Conservation (phyloP, 2,113 vertebrate genomes). For the Apodemus sylvaticus region DNA sequence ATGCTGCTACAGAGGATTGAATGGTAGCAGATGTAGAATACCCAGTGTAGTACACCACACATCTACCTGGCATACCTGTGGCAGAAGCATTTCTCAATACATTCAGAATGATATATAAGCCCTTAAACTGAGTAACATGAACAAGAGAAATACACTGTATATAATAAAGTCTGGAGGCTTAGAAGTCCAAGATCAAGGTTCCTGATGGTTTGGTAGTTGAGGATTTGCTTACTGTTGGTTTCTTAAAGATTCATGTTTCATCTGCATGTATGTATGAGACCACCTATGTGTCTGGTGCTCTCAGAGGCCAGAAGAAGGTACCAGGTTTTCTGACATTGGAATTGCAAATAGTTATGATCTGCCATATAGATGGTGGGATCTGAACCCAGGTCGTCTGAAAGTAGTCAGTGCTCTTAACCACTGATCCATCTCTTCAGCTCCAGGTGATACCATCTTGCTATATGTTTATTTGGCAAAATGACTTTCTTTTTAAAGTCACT, state of each 20-base stretch:
- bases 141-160: neutral
- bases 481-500: neutral
- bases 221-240: neutral
- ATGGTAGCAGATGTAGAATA: neutral
- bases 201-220: neutral
- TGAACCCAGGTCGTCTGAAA: neutral
- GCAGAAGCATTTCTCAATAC: neutral
- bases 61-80: neutral
- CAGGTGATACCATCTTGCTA: neutral
- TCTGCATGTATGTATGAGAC: neutral
- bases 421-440: neutral
- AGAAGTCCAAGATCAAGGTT: neutral
- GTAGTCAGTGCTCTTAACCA: neutral
- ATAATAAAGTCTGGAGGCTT: neutral
- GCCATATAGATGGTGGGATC: neutral
- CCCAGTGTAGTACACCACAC: neutral
- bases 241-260: neutral
- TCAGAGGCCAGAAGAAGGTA: neutral
- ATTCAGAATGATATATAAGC: neutral
- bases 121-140: neutral
- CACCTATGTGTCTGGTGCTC: neutral
- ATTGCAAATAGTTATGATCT: neutral
- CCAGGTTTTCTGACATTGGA: neutral
- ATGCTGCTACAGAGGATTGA: neutral
- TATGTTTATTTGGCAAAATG: neutral